A percentile compares a stretch with the other conserved stretches of the same genome.
phyloP scores from a whole-genome alignment of 1,140 invertebrate species.

The Subanguina moxae region DNA sequence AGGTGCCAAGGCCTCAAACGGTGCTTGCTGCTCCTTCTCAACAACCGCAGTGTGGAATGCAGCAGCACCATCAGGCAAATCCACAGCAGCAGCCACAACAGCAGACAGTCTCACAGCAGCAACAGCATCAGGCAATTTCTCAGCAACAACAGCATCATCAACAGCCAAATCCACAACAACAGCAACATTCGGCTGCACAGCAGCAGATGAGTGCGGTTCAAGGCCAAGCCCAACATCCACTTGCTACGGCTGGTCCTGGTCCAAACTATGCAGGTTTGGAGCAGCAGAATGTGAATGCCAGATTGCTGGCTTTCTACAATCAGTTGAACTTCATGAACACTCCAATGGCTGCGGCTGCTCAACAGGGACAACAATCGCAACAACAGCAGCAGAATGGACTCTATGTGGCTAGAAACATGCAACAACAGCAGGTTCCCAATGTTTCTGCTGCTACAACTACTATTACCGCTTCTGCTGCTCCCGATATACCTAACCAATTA shows the following conservation, averaged over 20 bases:
- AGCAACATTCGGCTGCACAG: too few species aligned
- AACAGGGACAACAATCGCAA: too few species aligned
- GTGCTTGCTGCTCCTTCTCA: background rate
- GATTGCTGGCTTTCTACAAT: background rate
- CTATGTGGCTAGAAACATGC: background rate
- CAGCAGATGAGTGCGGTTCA: background rate
- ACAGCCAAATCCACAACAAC: too few species aligned
- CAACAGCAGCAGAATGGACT: too few species aligned
- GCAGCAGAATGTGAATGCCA: background rate
- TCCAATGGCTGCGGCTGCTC: background rate
- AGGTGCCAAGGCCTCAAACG: background rate
- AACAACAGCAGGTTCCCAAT: background rate
- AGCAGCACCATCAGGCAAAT: background rate
- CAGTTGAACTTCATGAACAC: background rate
- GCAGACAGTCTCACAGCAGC: background rate
- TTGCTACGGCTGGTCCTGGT: background rate
- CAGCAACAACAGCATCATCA: conserved; percentile 17
- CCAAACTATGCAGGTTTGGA: too few species aligned
- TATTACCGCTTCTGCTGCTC: too few species aligned
- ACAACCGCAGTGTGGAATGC: background rate
- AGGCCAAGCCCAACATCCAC: background rate
- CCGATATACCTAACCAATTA: too few species aligned
- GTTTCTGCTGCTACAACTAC: background rate
- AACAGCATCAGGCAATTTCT: background rate
- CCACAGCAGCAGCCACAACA: background rate